Percentiles rank a stretch among this genome's conserved stretches.
These are phyloP conservation scores for Physeter macrocephalus DNA, from an alignment of 2,113 vertebrate genomes.

Conservation along the genomic window DNA sequence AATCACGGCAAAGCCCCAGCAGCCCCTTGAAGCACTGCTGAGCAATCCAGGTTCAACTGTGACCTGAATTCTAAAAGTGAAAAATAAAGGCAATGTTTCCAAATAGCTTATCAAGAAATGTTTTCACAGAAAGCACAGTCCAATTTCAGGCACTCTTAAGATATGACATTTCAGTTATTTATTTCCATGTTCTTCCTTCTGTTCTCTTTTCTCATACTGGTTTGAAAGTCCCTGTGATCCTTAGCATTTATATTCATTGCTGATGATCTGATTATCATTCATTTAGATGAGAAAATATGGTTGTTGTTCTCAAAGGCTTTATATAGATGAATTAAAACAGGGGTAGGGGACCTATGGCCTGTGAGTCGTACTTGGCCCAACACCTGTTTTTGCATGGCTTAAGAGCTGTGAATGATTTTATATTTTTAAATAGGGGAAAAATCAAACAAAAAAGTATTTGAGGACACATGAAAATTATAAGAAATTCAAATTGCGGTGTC, in stretches of 20 bases:
- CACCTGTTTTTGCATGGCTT: not conserved
- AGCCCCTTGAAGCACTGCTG: slow-evolving; percentile 38
- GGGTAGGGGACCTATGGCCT: not conserved
- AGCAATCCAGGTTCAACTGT: slow-evolving; percentile 36
- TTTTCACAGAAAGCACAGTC: not conserved
- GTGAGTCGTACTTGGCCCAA: not conserved
- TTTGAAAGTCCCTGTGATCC: not conserved
- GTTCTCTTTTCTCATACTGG: not conserved
- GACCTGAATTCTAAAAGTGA: slow-evolving; percentile 18
- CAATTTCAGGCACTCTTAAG: not conserved
- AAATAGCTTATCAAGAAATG: slow-evolving; percentile 29
- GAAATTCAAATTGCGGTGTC: not conserved
- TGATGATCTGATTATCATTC: not conserved
- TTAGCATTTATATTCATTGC: not conserved
- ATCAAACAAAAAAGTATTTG: not conserved
- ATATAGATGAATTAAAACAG: not conserved
- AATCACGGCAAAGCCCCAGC: not conserved
- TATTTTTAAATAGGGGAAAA: not conserved
- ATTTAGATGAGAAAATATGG: not conserved
- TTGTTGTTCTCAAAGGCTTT: not conserved
- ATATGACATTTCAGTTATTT: not conserved
- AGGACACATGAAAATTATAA: not conserved
- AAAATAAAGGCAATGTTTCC: slow-evolving; percentile 17
- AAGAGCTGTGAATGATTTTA: not conserved
- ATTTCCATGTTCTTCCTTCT: not conserved